Conservation (phyloP, 2,113 vertebrate genomes). For the Falcunculus frontatus region DNA sequence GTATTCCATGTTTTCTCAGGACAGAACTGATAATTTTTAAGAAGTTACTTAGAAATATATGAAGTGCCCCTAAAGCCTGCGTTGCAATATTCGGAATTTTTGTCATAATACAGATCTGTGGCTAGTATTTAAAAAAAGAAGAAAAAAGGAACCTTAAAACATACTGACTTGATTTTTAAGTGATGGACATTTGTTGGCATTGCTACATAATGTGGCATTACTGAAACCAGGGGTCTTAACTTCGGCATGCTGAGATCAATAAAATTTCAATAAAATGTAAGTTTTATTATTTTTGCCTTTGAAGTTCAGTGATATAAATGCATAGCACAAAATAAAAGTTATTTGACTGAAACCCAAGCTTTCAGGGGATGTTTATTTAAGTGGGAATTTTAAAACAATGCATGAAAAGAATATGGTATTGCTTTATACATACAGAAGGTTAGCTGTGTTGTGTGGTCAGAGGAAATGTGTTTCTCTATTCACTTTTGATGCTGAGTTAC, state of each 20-base stretch:
- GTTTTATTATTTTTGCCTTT: background rate
- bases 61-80: background rate
- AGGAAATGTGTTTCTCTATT: background rate
- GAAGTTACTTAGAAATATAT: background rate
- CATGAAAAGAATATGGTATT: background rate
- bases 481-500: background rate
- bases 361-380: background rate
- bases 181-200: background rate
- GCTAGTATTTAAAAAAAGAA: background rate
- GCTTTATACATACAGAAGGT: background rate
- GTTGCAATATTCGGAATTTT: background rate
- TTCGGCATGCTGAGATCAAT: background rate
- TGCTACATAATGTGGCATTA: background rate
- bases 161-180: background rate
- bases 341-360: background rate
- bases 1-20: background rate
- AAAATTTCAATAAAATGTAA: background rate
- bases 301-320: background rate
- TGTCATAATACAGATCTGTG: background rate
- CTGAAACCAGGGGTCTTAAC: background rate
- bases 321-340: background rate
- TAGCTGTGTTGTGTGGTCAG: background rate
- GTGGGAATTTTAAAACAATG: background rate
- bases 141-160: background rate
- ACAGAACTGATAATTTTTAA: background rate